Evolutionary conservation across 2,797 vertebrate species (phyloP).

Genomic region (Mormyrops attenuatus): DNA sequence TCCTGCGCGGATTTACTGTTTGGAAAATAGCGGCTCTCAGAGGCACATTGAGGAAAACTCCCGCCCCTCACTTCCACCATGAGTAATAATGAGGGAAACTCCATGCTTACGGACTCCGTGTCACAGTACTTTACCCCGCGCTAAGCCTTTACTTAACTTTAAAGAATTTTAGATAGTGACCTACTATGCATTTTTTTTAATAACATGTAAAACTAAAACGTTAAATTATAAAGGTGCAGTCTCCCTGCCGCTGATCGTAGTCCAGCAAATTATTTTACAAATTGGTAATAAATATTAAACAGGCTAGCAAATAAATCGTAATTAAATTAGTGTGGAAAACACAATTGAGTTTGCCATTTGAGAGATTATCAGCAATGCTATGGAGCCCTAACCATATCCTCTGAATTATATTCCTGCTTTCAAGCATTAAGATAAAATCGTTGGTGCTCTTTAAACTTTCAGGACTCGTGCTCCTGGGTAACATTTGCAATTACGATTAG

Average conservation of each 20-base stretch:
- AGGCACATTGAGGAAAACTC: neutral
- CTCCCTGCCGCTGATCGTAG: neutral
- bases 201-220: neutral
- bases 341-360: neutral
- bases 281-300: slow-evolving; percentile 1
- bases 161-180: neutral
- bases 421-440: slow-evolving; percentile 1
- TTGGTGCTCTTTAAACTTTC: neutral
- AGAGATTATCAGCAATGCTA: neutral
- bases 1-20: neutral
- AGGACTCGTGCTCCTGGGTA: neutral
- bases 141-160: neutral
- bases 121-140: neutral
- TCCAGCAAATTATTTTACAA: neutral
- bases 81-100: neutral
- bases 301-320: neutral
- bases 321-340: slow-evolving; percentile 8
- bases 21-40: neutral
- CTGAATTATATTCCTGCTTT: neutral
- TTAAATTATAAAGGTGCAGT: neutral
- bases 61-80: neutral
- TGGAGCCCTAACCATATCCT: neutral
- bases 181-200: neutral
- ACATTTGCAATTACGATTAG: neutral
- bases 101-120: neutral